Conservation (phyloP, 2,113 vertebrate genomes). For the Vidua chalybeata region DNA sequence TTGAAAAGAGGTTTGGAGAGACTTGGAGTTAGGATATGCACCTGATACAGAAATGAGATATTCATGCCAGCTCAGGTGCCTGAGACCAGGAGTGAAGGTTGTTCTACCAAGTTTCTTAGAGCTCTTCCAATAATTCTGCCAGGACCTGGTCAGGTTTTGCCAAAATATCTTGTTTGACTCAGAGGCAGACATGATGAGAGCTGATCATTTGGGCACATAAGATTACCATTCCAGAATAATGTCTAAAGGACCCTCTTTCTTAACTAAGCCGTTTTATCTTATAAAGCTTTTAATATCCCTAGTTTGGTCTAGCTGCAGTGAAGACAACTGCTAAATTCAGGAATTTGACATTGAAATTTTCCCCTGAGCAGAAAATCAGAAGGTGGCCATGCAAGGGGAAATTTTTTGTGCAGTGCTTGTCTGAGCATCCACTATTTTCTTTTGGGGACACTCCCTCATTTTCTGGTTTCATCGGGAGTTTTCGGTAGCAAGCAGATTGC, state of each 20-base stretch:
- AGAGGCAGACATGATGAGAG: background rate
- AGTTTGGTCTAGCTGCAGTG: background rate
- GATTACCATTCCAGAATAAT: background rate
- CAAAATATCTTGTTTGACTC: background rate
- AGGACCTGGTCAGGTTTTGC: background rate
- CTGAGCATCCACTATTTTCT: background rate
- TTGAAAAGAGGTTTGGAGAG: background rate
- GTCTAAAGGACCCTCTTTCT: background rate
- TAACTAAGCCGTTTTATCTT: background rate
- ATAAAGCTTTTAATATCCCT: background rate
- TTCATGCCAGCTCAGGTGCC: background rate
- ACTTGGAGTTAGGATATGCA: background rate
- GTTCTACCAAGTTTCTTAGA: background rate
- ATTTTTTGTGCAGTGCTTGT: background rate
- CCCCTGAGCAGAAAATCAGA: background rate
- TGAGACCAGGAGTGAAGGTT: background rate
- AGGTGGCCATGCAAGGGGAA: background rate
- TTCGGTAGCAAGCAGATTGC: slow-evolving; percentile 50
- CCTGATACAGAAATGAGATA: background rate
- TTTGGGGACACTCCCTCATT: slow-evolving; percentile 1
- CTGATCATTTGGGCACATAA: background rate
- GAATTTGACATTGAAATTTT: background rate
- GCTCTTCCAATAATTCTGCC: background rate
- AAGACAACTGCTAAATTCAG: background rate
- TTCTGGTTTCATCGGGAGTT: slow-evolving; percentile 32